Conservation (phyloP, 2,888 invertebrate species). For the Dryocosmus kuriphilus region DNA sequence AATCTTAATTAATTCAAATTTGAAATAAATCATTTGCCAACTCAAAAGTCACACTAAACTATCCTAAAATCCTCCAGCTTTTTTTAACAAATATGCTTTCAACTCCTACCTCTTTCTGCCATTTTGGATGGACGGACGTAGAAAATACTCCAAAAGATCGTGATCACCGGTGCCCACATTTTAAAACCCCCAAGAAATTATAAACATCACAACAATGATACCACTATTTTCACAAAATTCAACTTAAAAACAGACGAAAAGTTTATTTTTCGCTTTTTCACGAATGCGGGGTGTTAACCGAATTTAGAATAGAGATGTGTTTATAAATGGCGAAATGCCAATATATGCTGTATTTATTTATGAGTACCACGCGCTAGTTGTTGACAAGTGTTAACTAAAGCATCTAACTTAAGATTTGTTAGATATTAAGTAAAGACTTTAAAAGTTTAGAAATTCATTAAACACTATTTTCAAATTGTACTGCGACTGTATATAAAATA, state of each 20-base stretch:
- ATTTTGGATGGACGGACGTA: not conserved
- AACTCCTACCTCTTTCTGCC: not conserved
- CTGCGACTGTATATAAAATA: no score
- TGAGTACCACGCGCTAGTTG: constrained; percentile 34
- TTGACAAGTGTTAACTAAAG: constrained; percentile 30
- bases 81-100: not conserved
- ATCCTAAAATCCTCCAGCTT: no score
- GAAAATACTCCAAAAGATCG: not conserved
- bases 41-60: no score
- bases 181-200: not conserved
- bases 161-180: constrained; percentile 9
- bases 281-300: constrained; percentile 1
- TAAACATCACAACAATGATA: not conserved
- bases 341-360: constrained; percentile 36
- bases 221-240: not conserved
- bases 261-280: not conserved
- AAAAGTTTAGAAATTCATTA: not conserved
- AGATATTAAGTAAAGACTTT: no score
- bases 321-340: constrained; percentile 34
- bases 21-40: no score
- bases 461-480: not conserved
- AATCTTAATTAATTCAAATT: no score
- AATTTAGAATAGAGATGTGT: constrained; percentile 18
- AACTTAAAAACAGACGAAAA: not conserved
- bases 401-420: not conserved